phyloP scores from a whole-genome alignment of 2,797 vertebrate species.

The Propithecus perrieri region DNA sequence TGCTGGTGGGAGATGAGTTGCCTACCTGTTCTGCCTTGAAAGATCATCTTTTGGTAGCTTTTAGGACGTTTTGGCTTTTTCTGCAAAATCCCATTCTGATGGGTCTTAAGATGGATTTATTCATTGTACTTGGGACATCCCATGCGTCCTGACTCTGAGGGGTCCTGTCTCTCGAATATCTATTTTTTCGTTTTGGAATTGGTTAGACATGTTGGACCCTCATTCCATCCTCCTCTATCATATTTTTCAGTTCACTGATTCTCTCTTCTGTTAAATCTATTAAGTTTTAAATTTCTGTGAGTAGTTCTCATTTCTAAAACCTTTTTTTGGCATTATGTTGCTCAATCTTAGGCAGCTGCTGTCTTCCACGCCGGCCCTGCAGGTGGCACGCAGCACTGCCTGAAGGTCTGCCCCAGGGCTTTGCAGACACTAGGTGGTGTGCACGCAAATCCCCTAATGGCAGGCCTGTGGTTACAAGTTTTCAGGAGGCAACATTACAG shows the following conservation, averaged over 20 bases:
- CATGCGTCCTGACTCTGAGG: background rate
- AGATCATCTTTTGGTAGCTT: background rate
- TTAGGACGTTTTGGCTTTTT: background rate
- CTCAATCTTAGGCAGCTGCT: background rate
- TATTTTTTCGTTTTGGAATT: background rate
- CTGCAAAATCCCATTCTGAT: background rate
- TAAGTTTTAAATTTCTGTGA: background rate
- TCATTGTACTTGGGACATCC: background rate
- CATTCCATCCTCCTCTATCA: background rate
- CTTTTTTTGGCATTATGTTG: background rate
- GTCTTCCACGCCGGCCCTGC: fast-evolving
- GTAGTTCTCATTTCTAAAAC: background rate
- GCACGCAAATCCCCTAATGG: background rate
- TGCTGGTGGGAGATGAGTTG: background rate
- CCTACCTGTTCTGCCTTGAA: background rate
- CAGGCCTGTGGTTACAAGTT: background rate
- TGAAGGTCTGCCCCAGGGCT: no score
- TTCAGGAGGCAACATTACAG: background rate
- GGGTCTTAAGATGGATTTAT: background rate
- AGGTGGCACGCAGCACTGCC: fast-evolving
- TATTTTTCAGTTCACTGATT: background rate
- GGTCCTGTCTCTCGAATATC: background rate
- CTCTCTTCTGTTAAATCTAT: background rate
- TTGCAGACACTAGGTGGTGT: background rate
- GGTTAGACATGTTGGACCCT: fast-evolving